Conservation (phyloP, 2,797 vertebrate genomes). For the Eptatretus atami region DNA sequence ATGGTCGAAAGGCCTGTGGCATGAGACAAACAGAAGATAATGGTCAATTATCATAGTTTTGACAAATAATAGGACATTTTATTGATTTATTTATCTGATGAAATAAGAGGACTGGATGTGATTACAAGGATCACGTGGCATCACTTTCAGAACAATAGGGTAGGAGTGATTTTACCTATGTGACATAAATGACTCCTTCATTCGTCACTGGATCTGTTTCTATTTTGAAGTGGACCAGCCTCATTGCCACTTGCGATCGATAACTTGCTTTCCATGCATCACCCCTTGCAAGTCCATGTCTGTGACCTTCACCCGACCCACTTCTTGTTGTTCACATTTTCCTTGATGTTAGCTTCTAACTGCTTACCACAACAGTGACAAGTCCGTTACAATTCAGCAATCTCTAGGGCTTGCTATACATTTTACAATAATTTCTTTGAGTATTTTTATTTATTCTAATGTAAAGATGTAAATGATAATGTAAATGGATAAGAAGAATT, state of each 20-base stretch:
- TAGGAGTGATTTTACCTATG: slow-evolving; percentile 19
- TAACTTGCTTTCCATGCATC: slow-evolving; percentile 30
- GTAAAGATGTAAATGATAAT: too few relatives aligned
- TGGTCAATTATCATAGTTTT: too few relatives aligned
- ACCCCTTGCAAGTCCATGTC: slow-evolving; percentile 23
- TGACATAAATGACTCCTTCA: slow-evolving; percentile 28
- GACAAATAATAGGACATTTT: too few relatives aligned
- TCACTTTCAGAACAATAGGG: too few relatives aligned
- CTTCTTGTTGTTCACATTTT: slow-evolving; percentile 19
- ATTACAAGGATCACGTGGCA: too few relatives aligned
- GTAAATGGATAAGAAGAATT: too few relatives aligned
- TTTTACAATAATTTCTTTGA: too few relatives aligned
- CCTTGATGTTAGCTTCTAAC: slow-evolving; percentile 18
- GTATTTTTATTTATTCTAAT: too few relatives aligned
- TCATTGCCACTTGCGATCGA: slow-evolving; percentile 24
- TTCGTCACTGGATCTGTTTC: slow-evolving; percentile 20
- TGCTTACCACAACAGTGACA: slow-evolving; percentile 12
- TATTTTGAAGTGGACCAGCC: slow-evolving; percentile 18
- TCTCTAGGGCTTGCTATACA: background rate
- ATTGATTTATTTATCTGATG: too few relatives aligned
- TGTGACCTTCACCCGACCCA: slow-evolving; percentile 18
- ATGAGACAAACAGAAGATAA: too few relatives aligned
- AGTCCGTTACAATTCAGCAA: background rate
- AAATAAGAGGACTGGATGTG: too few relatives aligned
- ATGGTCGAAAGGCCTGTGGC: too few relatives aligned